A percentile compares a stretch with the other conserved stretches of the same genome.
Conservation (phyloP, 2,113 vertebrate genomes). For the Genyomyrus donnyi region DNA sequence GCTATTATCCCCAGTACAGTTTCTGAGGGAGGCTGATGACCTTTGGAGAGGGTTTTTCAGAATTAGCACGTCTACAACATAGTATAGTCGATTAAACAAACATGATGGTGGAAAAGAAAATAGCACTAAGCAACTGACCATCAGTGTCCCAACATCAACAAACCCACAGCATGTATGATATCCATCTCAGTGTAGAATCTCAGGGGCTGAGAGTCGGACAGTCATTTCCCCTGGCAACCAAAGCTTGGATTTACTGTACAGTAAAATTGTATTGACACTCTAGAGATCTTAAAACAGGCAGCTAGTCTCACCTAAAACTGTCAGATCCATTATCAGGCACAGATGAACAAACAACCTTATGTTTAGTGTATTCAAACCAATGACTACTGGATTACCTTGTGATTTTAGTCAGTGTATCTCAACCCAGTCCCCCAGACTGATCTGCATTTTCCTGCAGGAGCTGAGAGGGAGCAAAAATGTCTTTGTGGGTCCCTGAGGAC, state of each 20-base stretch:
- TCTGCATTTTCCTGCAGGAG: not conserved
- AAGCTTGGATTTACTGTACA: not conserved
- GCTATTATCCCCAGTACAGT: constrained; percentile 32
- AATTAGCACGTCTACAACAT: not conserved
- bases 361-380: not conserved
- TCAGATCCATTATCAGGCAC: not conserved
- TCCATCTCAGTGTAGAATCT: not conserved
- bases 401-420: not conserved
- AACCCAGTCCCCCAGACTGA: not conserved
- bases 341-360: not conserved
- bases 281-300: not conserved
- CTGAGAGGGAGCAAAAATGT: not conserved
- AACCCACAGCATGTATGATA: not conserved
- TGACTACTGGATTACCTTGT: not conserved
- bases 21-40: not conserved
- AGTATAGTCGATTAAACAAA: not conserved
- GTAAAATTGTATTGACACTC: not conserved
- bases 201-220: not conserved
- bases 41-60: not conserved
- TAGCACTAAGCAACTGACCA: not conserved
- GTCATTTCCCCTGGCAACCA: not conserved
- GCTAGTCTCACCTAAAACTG: not conserved
- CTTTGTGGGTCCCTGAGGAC: not conserved
- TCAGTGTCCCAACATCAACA: not conserved
- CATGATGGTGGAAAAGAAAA: not conserved